Base-by-base conservation (phyloP, 2,797 vertebrate species). In the Tragelaphus eurycerus region DNA sequence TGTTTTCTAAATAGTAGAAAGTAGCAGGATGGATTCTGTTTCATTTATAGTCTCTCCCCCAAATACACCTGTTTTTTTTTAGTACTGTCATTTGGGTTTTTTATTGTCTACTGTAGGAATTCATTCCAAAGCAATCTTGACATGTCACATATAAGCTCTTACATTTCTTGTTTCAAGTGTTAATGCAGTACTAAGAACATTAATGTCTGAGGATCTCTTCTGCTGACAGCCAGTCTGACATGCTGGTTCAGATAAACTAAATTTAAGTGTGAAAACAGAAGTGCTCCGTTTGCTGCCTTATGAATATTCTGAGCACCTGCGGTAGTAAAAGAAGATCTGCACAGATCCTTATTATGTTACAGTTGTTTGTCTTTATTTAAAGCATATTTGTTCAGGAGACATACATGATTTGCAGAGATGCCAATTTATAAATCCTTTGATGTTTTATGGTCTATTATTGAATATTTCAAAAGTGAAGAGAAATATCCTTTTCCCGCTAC, bases 201-300 rank as follows among this genome's bases (percentile, higher is more conserved):
- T 91, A 74, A 89, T 90, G 74, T 96, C 93, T 96, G 55, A 93
- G 25, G 14, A 57, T 96, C 25, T 85, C 64, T 90, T 88, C 76
- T 94, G 12, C 60, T 97, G 92, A 95, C 54, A 96, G 89, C 25
- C 46, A 60, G 27, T 79, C 84, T 96, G 83, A 91, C 46, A 96
- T 92, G 15, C 55, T 82, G 29, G 76, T 83, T 93, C 62, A 96
- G 89, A 85, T 81, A 91, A 96, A 94, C 86, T 89, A 86, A 89
- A 93, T 96, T 93, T 94, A 76, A 96, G 23, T 89, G 48, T 94
- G 82, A 97, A 96, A 93, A 78, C 43, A 67, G 57, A 97, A 71
- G 13, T 92, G 31, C 16, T 93, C 52, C 16, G 78, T 71, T 95
- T 90, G 46, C 89, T 93, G 43, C 10, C 13, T 55, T 95, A 83